Base-by-base conservation (phyloP, 2,888 invertebrate species). In the Dyspetes luteomarginatus region DNA sequence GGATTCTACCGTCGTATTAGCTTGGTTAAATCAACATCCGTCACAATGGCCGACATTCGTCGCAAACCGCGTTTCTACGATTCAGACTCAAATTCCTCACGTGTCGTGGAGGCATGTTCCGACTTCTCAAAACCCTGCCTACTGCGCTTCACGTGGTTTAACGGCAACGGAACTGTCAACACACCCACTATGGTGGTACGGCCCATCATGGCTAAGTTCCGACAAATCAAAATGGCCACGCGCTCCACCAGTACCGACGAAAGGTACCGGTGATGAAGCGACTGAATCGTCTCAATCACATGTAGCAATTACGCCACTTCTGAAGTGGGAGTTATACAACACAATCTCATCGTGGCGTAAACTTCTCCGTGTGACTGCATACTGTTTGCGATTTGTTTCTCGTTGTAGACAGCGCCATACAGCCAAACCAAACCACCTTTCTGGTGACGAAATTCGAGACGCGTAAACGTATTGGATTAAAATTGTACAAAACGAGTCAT, bases 81-180 rank as follows among this genome's bases (percentile, higher is more conserved):
- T 89, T 26, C 86, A 88, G 65, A 81, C 83, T 48, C 30, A 77
- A 7, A 78, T 85, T n/a, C 81, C 85, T n/a, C 26, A 55, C 12
- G 43, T 52, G 12, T 56, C 50, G 15, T 90, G 89, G 89, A 50
- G 56, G 43, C 85, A 89, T 60, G 85, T 89, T 0, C 22, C 76
- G 22, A 82, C 86, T 5, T 60, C 81, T 30, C 56, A 83, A n/a
- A 90, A 90, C 68, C 87, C 89, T 0, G 87, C 88, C 19, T 88
- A 89, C 62, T 83, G 86, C 19, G 82, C 87, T 3, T 89, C 88
- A 0, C 56, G 89, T 43, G 89, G 89, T 19, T 22, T 86, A 71
- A 84, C 4, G 7, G 67, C n/a, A 55, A 60, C 36, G 0, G 85
- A 85, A 50, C 69, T 85, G 0, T 2, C 71, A 7, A 30, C 64